A percentile compares a stretch with the other conserved stretches of the same genome.
Conservation (phyloP, 2,113 vertebrate genomes). For the Tetrax tetrax region DNA sequence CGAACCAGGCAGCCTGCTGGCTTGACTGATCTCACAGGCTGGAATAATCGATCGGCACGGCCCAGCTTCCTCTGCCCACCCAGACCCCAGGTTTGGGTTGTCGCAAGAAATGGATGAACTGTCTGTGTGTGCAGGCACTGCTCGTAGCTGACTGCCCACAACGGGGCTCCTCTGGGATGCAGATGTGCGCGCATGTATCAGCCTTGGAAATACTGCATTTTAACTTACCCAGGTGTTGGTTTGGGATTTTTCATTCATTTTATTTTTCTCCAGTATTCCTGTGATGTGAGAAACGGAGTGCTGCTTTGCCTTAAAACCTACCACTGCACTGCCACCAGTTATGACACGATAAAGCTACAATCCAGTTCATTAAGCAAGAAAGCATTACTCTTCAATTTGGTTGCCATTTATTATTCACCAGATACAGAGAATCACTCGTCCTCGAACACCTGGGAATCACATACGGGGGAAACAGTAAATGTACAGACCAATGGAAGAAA, state of each 20-base stretch:
- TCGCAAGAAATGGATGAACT: neutral
- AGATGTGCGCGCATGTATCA: accelerated
- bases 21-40: neutral
- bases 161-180: neutral
- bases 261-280: neutral
- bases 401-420: neutral
- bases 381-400: neutral
- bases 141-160: neutral
- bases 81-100: neutral
- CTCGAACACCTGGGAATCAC: neutral
- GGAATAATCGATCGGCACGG: accelerated
- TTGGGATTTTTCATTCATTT: too few species aligned
- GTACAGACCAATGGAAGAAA: neutral
- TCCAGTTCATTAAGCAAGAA: neutral
- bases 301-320: too few species aligned
- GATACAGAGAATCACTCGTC: neutral
- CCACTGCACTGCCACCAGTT: neutral
- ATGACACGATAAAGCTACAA: neutral
- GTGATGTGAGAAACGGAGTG: neutral
- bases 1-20: neutral
- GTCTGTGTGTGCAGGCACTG: accelerated
- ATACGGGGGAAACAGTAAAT: accelerated
- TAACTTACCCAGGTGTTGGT: neutral
- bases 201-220: neutral
- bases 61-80: neutral